phyloP scores from a whole-genome alignment of 2,113 vertebrate species.

The Puma concolor region DNA sequence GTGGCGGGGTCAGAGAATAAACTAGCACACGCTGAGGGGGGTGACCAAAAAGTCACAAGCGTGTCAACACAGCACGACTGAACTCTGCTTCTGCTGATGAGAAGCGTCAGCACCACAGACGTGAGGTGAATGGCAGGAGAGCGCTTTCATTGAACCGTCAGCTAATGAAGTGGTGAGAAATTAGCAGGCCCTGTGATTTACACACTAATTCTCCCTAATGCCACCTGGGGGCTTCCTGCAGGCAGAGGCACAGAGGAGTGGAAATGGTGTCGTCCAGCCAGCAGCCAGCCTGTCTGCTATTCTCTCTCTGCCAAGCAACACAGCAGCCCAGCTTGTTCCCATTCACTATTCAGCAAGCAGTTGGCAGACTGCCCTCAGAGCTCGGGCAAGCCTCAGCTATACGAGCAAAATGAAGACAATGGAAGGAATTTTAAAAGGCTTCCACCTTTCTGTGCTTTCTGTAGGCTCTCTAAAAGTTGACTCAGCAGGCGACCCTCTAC shows the following conservation, averaged over 20 bases:
- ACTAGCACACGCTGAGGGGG: fast-evolving
- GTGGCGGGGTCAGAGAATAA: slow-evolving; percentile 10
- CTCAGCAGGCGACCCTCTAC: neutral
- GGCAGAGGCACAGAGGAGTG: neutral
- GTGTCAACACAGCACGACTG: neutral
- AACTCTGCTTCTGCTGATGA: neutral
- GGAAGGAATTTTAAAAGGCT: slow-evolving; percentile 51
- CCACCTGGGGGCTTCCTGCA: slow-evolving; percentile 60
- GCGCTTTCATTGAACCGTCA: neutral
- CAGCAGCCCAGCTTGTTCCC: slow-evolving; percentile 60
- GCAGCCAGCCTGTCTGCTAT: neutral
- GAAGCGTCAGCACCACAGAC: neutral
- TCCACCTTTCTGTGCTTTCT: slow-evolving; percentile 3
- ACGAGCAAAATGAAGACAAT: slow-evolving; percentile 40
- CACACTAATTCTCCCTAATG: slow-evolving; percentile 54
- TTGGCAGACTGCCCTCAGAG: slow-evolving; percentile 60
- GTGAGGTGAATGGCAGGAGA: neutral
- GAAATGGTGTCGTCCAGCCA: neutral
- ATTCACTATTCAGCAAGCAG: slow-evolving; percentile 28
- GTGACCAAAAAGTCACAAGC: neutral
- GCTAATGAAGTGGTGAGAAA: slow-evolving; percentile 61
- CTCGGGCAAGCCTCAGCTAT: neutral
- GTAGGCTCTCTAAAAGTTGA: neutral
- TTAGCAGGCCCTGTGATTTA: slow-evolving; percentile 55
- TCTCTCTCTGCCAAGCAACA: slow-evolving; percentile 41